These are phyloP conservation scores for Vandiemenella viatica DNA, from an alignment of 2,888 invertebrate genomes.

Conservation along the genomic window DNA sequence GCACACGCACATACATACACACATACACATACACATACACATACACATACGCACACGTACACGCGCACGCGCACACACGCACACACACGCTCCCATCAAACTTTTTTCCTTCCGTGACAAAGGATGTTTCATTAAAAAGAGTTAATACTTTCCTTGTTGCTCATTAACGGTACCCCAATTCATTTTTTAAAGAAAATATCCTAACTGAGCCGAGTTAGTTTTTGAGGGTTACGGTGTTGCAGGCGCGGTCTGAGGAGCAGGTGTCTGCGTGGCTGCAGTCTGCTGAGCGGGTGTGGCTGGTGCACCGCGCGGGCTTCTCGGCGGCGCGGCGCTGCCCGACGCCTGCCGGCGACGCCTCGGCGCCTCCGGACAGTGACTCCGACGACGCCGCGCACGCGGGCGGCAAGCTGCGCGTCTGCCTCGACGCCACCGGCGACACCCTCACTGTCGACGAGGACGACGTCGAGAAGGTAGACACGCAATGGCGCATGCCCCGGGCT, in stretches of 20 bases:
- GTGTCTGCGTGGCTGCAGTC: slow-evolving; percentile 53
- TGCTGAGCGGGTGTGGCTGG: slow-evolving; percentile 70
- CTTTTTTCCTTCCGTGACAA: too few relatives aligned
- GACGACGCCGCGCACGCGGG: background rate
- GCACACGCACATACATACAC: too few relatives aligned
- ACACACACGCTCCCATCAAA: too few relatives aligned
- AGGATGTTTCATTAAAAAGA: too few relatives aligned
- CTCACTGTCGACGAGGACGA: slow-evolving; percentile 90
- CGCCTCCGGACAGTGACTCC: background rate
- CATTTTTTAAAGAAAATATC: too few relatives aligned
- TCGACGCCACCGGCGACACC: slow-evolving; percentile 68
- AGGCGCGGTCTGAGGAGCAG: slow-evolving; percentile 56
- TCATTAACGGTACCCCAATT: too few relatives aligned
- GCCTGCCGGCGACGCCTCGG: background rate
- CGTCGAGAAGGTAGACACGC: slow-evolving; percentile 84
- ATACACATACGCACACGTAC: too few relatives aligned
- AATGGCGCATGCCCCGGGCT: too few relatives aligned
- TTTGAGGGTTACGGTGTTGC: slow-evolving; percentile 23
- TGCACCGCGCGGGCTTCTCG: slow-evolving; percentile 86
- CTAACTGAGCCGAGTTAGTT: too few relatives aligned
- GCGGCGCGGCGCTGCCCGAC: slow-evolving; percentile 36
- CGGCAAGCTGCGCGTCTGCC: slow-evolving; percentile 55
- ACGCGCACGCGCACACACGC: too few relatives aligned
- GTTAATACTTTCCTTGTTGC: too few relatives aligned
- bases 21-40: too few relatives aligned